A percentile compares a stretch with the other conserved stretches of the same genome.
Evolutionary conservation across 2,888 invertebrate species (phyloP).

Genomic region (Dicroscelio sp.): DNA sequence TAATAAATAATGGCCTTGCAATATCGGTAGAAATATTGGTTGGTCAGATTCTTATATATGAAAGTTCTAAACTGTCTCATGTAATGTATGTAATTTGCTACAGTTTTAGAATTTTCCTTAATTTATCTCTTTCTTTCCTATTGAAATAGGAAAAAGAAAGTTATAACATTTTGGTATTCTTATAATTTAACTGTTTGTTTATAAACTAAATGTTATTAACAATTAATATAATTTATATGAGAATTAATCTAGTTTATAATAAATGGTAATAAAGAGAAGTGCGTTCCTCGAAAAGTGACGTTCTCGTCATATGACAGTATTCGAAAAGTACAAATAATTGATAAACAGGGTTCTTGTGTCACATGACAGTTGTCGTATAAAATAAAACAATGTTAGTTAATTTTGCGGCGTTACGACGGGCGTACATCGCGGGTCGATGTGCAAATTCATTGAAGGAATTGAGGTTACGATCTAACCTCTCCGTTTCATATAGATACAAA

Average conservation of each 20-base stretch:
- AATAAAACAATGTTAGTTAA: conserved; percentile 45
- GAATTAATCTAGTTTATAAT: too few species aligned
- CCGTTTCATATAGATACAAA: conserved; percentile 28
- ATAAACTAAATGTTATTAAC: background rate
- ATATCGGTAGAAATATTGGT: too few species aligned
- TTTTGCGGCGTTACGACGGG: conserved; percentile 50
- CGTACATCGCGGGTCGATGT: conserved; percentile 25
- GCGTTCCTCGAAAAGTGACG: conserved; percentile 17
- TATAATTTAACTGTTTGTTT: too few species aligned
- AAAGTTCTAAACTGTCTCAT: too few species aligned
- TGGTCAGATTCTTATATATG: too few species aligned
- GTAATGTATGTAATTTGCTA: too few species aligned
- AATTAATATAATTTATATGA: background rate
- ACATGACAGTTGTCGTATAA: background rate
- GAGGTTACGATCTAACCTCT: conserved; percentile 66
- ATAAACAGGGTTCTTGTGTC: background rate
- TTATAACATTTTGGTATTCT: too few species aligned
- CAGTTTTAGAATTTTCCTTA: too few species aligned
- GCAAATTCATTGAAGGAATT: conserved; percentile 34
- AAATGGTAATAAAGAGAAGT: too few species aligned
- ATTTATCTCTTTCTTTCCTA: too few species aligned
- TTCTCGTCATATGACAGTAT: conserved; percentile 7
- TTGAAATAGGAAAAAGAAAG: too few species aligned
- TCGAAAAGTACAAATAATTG: conserved; percentile 24
- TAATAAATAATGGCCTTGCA: too few species aligned